Base-by-base conservation (phyloP, 2,888 invertebrate species). In the Tolmerus cingulatus region DNA sequence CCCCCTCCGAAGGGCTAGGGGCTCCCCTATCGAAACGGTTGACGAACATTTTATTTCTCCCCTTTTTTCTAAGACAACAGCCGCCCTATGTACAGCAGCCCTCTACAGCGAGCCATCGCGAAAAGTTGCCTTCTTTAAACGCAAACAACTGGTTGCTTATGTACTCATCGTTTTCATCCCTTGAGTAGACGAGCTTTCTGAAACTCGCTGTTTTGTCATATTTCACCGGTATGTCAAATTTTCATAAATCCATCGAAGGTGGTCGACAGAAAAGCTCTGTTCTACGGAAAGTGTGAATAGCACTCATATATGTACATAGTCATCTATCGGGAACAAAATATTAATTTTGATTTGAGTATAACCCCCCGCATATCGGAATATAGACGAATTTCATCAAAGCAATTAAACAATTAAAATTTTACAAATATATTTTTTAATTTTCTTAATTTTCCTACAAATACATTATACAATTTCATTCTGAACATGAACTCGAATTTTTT, bases 21-120 rank as follows among this genome's bases (percentile, higher is more conserved):
- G 9, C 57, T 82, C 57, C 74, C 34, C 40, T 74, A 74, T 85
- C 74, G 85, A 74, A 74, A 74, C 85, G 46, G 85, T 85, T 85
- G 85, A 85, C 85, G 85, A 85, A n/a, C 27, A 85, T 85, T 84
- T 85, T 85, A 85, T 85, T 85, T 85, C 85, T 85, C 85, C 85
- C 85, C 85, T 85, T 85, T 85, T 85, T 85, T 85, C 85, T 85
- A 85, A 85, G 85, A 85, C 30, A 43, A 43, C 85, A 46, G 85
- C 23, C 23, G 14, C 84, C 9, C 43, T 74, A 27, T 46, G 74
- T 43, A 46, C 43, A 76, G 14, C 40, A 37, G 16, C 30, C 46
- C 85, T 46, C 40, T 27, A 66, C 37, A 84, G 57, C 37, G 57
- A 82, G 57, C 34, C 66, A 37, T 19, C 43, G 46, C 74, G 46